Percentiles rank a stretch among this genome's conserved stretches.
These are phyloP conservation scores for Tetrao urogallus DNA, from an alignment of 2,113 vertebrate species.

Conservation along the genomic window DNA sequence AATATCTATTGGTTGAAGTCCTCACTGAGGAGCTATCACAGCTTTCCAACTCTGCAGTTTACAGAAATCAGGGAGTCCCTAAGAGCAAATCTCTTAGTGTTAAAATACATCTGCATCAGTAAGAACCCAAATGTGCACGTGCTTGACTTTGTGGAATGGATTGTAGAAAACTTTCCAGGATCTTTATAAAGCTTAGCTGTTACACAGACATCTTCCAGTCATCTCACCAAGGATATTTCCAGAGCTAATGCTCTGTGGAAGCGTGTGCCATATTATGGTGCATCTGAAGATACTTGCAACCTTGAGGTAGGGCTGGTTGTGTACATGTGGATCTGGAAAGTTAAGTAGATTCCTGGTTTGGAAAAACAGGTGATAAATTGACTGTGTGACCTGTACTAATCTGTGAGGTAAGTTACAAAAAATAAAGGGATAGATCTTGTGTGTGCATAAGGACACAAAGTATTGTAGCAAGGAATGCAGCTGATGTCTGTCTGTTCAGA, in stretches of 20 bases:
- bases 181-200: not conserved
- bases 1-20: not conserved
- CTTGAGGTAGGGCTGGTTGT: not conserved
- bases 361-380: not conserved
- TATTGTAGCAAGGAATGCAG: not conserved
- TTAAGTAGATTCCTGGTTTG: not conserved
- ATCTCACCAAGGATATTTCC: not conserved
- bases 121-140: accelerated
- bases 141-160: not conserved
- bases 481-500: not conserved
- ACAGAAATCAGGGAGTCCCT: not conserved
- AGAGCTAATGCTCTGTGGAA: not conserved
- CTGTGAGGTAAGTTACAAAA: not conserved
- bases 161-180: not conserved
- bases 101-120: not conserved
- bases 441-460: not conserved
- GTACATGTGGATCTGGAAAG: not conserved
- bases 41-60: not conserved
- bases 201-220: accelerated
- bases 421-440: not conserved
- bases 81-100: not conserved
- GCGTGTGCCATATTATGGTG: accelerated
- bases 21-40: not conserved
- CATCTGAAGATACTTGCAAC: not conserved
- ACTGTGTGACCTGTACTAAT: not conserved